Evolutionary conservation across 1,140 invertebrate genomes (phyloP).

Genomic region (Conopomorpha cramerella): DNA sequence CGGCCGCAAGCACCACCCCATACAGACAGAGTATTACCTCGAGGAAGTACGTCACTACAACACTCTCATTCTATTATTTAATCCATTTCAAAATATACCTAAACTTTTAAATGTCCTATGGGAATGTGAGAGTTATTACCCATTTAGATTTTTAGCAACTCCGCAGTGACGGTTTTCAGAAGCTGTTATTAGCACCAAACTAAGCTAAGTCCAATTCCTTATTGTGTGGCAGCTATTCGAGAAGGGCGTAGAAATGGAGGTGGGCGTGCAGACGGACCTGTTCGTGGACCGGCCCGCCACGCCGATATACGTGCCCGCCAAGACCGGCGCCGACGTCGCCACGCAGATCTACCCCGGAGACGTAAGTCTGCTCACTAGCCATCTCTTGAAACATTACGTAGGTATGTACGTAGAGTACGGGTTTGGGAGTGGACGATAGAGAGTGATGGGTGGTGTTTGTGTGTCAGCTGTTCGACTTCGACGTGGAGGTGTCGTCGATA

Average conservation of each 20-base stretch:
- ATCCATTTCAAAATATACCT: too few relatives aligned
- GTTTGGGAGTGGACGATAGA: too few relatives aligned
- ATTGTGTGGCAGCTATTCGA: slow-evolving; percentile 65
- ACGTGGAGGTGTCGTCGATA: slow-evolving; percentile 85
- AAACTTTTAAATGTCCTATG: too few relatives aligned
- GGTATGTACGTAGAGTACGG: too few relatives aligned
- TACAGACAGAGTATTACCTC: slow-evolving; percentile 87
- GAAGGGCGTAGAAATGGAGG: slow-evolving; percentile 72
- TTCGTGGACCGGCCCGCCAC: slow-evolving; percentile 78
- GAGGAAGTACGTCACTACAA: slow-evolving; percentile 77
- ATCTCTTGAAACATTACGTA: slow-evolving; percentile 3
- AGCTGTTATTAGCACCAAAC: too few relatives aligned
- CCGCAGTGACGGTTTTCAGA: too few relatives aligned
- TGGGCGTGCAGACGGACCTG: slow-evolving; percentile 84
- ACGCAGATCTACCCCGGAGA: slow-evolving; percentile 90
- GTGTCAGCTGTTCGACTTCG: slow-evolving; percentile 91
- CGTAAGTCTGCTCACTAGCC: slow-evolving; percentile 62
- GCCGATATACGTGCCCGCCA: slow-evolving; percentile 76
- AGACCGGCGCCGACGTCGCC: slow-evolving; percentile 75
- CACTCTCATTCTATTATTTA: too few relatives aligned
- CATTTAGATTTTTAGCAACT: too few relatives aligned
- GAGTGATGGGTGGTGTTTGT: too few relatives aligned
- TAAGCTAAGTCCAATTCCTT: too few relatives aligned
- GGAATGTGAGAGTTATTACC: too few relatives aligned
- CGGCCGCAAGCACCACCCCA: slow-evolving; percentile 78